Percentiles rank a stretch among this genome's conserved stretches.
Evolutionary conservation across 1,140 invertebrate species (phyloP).

Genomic region (Heliconius eleuchia): DNA sequence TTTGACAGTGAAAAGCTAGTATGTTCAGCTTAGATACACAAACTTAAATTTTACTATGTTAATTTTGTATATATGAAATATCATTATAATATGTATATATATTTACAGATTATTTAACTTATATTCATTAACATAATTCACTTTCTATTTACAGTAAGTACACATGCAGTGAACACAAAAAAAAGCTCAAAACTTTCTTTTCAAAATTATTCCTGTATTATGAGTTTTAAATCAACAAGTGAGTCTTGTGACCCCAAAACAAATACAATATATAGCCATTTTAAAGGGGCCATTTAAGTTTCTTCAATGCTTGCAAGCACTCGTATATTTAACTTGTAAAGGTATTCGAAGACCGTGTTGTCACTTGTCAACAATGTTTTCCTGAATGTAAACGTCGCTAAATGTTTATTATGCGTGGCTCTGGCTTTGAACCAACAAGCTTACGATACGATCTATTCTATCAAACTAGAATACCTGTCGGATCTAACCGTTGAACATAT

Average conservation of each 20-base stretch:
- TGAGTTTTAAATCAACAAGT: slow-evolving; percentile 14
- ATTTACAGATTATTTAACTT: background rate
- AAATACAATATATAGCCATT: slow-evolving; percentile 7
- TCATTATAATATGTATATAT: background rate
- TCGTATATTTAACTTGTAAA: slow-evolving; percentile 17
- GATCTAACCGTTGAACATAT: background rate
- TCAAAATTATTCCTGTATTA: slow-evolving; percentile 6
- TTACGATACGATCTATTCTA: background rate
- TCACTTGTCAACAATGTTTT: slow-evolving; percentile 21
- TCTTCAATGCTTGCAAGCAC: background rate
- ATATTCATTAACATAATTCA: slow-evolving; percentile 3
- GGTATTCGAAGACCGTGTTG: slow-evolving; percentile 17
- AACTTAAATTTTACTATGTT: background rate
- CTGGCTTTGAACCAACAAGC: background rate
- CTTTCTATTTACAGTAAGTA: background rate
- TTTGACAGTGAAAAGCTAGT: background rate
- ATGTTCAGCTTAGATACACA: too few species aligned
- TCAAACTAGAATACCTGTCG: background rate
- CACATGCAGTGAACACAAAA: background rate
- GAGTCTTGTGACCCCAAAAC: slow-evolving; percentile 1
- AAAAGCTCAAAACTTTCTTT: slow-evolving; percentile 1
- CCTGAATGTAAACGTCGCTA: slow-evolving; percentile 15
- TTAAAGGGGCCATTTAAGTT: background rate
- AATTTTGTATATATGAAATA: too few species aligned
- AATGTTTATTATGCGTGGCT: slow-evolving; percentile 23